Base-by-base conservation (phyloP, 1,140 invertebrate species). In the Drosophila rhopaloa region DNA sequence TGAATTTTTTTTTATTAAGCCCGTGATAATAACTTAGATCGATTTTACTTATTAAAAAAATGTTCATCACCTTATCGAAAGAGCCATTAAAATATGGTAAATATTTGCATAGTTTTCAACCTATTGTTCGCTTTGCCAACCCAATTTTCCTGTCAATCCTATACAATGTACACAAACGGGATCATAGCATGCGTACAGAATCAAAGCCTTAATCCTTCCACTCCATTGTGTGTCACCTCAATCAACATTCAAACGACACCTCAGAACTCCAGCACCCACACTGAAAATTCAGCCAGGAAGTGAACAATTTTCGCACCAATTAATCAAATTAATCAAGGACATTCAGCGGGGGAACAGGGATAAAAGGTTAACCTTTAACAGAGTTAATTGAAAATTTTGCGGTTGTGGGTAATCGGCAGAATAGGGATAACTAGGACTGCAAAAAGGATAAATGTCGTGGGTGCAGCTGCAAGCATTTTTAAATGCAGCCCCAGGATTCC, bases 341-440 rank as follows among this genome's bases (percentile, higher is more conserved):
- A 68, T 73, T 70, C 66, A n/a, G 48, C 43, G 27, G 24, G 6
- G 32, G 47, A 38, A 43, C 55, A 74, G 43, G 38, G 32, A 59
- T 51, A 75, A 72, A 73, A 61, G 73, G 79, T 73, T 73, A 77
- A 56, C 79, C 76, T 79, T 76, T 75, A 56, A 67, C 61, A 76
- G 67, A 86, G 83, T 86, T 86, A 86, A 88, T 88, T 82, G 79
- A 76, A 86, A 85, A 72, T 88, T 68, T 79, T 76, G 76, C 61
- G 83, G 70, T 79, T 47, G 46, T 65, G 53, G 41, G 41, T 47
- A 59, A 47, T 70, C 51, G 37, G 16, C 9, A 24, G 43, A 54
- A 55, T 38, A 44, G 62, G 62, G 41, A 16, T 29, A 63, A 46
- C 19, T n/a, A 38, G 41, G 9, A 1, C 40, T 29, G 55, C 10